Evolutionary conservation across 2,888 invertebrate species (phyloP).

Genomic region (Crocallis elinguaria): DNA sequence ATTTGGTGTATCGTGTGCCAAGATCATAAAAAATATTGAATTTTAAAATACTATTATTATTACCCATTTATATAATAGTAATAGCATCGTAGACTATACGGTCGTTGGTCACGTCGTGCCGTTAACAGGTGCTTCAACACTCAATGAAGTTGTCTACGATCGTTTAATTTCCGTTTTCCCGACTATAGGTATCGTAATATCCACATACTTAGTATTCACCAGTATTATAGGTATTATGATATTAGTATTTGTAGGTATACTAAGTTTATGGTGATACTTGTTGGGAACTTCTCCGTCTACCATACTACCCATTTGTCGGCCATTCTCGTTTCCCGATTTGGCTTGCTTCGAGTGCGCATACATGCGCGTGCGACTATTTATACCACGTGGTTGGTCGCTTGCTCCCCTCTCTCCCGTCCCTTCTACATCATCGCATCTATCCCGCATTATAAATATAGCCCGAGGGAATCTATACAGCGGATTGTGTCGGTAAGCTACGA

Average conservation of each 20-base stretch:
- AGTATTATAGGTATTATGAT: too few species aligned
- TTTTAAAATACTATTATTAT: too few species aligned
- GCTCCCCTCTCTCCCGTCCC: conserved; percentile 30
- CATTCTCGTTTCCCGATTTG: conserved; percentile 76
- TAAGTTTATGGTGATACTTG: neutral
- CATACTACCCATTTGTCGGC: conserved; percentile 45
- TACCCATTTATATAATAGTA: too few species aligned
- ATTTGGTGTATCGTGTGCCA: too few species aligned
- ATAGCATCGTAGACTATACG: neutral
- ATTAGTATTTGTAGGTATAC: too few species aligned
- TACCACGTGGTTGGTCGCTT: conserved; percentile 68
- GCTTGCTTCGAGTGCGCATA: conserved; percentile 67
- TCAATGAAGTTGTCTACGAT: neutral
- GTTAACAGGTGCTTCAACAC: neutral
- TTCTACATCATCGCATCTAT: conserved; percentile 43
- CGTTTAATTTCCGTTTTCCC: neutral
- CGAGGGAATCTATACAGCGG: conserved; percentile 75
- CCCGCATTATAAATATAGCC: conserved; percentile 72
- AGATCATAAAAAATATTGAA: too few species aligned
- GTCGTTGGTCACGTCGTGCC: neutral
- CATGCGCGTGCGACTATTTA: conserved; percentile 77
- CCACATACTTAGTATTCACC: too few species aligned
- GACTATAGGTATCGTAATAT: neutral
- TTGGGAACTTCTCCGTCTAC: conserved; percentile 26
- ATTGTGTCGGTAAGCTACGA: conserved; percentile 35